These are phyloP conservation scores for Ptychoptera albimana DNA, from an alignment of 2,888 invertebrate species.

Conservation along the genomic window DNA sequence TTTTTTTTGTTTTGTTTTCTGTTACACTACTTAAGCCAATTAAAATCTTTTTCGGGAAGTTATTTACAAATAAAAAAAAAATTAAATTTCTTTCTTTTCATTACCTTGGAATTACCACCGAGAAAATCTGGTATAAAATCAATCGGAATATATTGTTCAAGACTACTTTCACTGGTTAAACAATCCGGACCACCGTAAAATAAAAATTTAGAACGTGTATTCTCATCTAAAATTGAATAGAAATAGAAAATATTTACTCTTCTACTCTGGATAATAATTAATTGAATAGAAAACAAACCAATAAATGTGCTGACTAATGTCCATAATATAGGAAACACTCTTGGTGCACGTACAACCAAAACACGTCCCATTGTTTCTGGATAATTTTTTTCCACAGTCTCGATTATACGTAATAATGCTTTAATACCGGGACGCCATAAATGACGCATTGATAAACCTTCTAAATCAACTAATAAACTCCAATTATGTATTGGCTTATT, in stretches of 20 bases:
- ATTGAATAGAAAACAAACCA: too few species aligned
- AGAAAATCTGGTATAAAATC: slow-evolving; percentile 83
- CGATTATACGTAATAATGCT: slow-evolving; percentile 49
- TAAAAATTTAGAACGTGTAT: slow-evolving; percentile 79
- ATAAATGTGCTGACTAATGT: slow-evolving; percentile 90
- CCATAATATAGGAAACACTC: slow-evolving; percentile 92
- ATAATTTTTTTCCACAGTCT: slow-evolving; percentile 85
- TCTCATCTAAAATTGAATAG: slow-evolving; percentile 51
- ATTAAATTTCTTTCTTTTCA: neutral
- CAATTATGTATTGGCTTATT: slow-evolving; percentile 76
- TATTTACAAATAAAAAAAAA: too few species aligned
- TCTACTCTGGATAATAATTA: neutral
- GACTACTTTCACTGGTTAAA: slow-evolving; percentile 57
- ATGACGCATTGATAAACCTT: slow-evolving; percentile 89
- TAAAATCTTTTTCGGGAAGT: too few species aligned
- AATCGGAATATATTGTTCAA: slow-evolving; percentile 71
- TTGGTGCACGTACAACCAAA: slow-evolving; percentile 76
- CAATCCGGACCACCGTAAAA: slow-evolving; percentile 85
- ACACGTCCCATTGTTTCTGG: slow-evolving; percentile 90
- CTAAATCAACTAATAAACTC: slow-evolving; percentile 81
- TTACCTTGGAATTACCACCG: slow-evolving; percentile 76
- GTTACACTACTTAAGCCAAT: too few species aligned
- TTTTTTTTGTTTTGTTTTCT: too few species aligned
- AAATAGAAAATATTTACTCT: neutral
- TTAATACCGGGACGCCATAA: slow-evolving; percentile 87